A percentile compares a stretch with the other conserved stretches of the same genome.
Conservation (phyloP, 2,113 vertebrate species). For the Corythornis vintsioides region DNA sequence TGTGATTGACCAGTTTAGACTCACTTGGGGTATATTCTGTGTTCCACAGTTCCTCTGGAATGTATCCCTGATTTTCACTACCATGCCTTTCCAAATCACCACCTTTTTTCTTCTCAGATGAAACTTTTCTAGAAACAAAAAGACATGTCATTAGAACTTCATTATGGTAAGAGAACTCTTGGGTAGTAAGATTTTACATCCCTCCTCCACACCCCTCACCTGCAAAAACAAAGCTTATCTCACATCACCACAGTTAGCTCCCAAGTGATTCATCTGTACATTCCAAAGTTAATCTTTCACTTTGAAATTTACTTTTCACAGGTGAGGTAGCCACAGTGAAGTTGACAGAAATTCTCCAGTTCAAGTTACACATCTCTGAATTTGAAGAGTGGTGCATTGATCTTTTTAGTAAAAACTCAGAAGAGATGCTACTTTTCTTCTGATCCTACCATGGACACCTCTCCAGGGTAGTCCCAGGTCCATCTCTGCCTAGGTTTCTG, state of each 20-base stretch:
- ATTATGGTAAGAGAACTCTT: neutral
- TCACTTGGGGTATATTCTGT: constrained; percentile 33
- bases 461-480: neutral
- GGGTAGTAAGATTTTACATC: neutral
- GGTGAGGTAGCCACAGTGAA: neutral
- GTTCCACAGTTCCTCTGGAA: constrained; percentile 38
- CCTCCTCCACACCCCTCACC: neutral
- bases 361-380: neutral
- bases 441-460: neutral
- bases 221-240: neutral
- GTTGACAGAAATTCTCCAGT: neutral
- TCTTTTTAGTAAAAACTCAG: neutral
- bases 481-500: neutral
- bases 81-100: neutral
- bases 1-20: neutral
- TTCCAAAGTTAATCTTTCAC: neutral
- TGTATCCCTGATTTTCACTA: constrained; percentile 68
- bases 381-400: rapidly evolving
- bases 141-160: neutral
- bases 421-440: neutral
- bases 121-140: constrained; percentile 69
- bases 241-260: neutral
- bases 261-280: neutral
- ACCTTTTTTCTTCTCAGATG: constrained; percentile 12
- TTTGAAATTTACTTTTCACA: neutral